Conservation (phyloP, 2,113 vertebrate genomes). For the Elephas maximus region DNA sequence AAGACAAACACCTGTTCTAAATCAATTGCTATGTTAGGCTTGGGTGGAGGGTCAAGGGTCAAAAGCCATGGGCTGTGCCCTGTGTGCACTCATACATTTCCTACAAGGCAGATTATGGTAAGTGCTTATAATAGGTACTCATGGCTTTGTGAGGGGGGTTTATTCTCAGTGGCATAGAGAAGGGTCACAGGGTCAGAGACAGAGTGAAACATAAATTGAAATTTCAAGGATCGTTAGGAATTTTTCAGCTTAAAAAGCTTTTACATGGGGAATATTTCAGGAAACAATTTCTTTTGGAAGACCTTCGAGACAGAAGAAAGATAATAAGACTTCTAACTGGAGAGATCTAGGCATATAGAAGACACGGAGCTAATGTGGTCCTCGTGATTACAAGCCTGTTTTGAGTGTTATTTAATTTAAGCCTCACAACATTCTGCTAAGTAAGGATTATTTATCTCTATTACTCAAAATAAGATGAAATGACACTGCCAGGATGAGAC, state of each 20-base stretch:
- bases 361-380: neutral
- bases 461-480: neutral
- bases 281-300: conserved; percentile 29
- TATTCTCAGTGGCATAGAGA: neutral
- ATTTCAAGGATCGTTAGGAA: neutral
- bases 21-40: neutral
- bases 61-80: neutral
- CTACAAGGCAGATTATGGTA: neutral
- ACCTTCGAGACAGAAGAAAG: neutral
- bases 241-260: neutral
- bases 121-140: neutral
- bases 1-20: neutral
- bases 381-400: neutral
- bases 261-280: neutral
- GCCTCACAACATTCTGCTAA: neutral
- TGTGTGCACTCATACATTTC: neutral
- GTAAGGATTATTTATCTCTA: neutral
- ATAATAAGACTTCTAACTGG: neutral
- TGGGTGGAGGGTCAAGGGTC: neutral
- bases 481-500: neutral
- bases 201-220: neutral
- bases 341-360: neutral
- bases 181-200: neutral
- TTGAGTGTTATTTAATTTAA: neutral
- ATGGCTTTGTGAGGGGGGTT: neutral